Conservation (phyloP, 2,797 vertebrate genomes). For the Notamacropus eugenii region DNA sequence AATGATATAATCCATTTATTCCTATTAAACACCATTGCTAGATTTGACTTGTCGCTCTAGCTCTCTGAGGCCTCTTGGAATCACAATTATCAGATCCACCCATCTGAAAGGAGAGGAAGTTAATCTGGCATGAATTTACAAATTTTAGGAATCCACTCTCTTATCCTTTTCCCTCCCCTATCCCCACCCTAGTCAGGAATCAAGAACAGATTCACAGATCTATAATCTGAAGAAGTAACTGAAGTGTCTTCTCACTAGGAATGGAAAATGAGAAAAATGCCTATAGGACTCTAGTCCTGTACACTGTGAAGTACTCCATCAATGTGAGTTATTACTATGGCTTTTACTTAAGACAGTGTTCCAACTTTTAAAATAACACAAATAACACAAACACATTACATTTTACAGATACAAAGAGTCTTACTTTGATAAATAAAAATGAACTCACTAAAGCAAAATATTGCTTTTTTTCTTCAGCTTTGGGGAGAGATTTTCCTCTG, state of each 20-base stretch:
- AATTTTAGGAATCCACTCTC: background rate
- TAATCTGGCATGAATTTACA: background rate
- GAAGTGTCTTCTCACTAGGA: background rate
- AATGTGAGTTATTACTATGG: background rate
- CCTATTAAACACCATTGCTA: background rate
- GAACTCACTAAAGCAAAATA: background rate
- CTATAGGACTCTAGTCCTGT: background rate
- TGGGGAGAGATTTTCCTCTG: background rate
- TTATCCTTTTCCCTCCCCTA: background rate
- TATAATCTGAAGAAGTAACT: background rate
- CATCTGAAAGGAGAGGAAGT: background rate
- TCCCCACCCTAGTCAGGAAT: background rate
- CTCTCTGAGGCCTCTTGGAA: background rate
- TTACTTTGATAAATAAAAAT: background rate
- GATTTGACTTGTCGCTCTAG: background rate
- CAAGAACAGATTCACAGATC: background rate
- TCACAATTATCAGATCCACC: background rate
- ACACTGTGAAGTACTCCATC: background rate
- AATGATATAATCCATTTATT: background rate
- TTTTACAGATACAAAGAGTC: background rate
- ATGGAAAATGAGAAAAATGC: background rate
- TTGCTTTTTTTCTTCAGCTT: background rate
- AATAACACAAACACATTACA: background rate
- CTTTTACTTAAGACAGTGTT: background rate
- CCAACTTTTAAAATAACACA: background rate